Base-by-base conservation (phyloP, 2,888 invertebrate genomes). In the Tribolium freemani region DNA sequence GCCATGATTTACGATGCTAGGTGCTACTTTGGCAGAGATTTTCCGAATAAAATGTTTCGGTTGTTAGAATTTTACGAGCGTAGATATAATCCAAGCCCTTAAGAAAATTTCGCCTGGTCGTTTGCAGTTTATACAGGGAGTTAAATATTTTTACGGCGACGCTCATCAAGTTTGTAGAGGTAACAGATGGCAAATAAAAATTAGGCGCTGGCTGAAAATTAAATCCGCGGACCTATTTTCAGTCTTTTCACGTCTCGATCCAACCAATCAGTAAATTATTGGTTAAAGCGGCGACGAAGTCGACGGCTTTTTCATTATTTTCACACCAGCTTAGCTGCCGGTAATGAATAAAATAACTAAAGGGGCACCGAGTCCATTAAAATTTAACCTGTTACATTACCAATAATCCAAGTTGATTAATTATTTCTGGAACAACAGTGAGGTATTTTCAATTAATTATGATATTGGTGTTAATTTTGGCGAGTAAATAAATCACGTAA, bases 161-260 rank as follows among this genome's bases (percentile, higher is more conserved):
- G 21, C 11, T 54, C 46, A 53, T 53, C 51, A 16, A 26, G 56
- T 21, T 50, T 26, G 21, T 20, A 16, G 45, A 66, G 45, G 54
- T 66, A 66, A 53, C 69, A 69, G 69, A 69, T 60, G 58, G 69
- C 53, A 69, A 69, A 69, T 69, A 69, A 60, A 60, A 69, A 69
- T 69, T 69, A 69, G 54, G 48, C 48, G 44, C 13, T 48, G 26
- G 20, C n/a, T 53, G 21, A 30, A 66, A 66, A 66, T 66, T 66
- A 66, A 66, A 46, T 66, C 56, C 44, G 16, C 16, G 10, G 16
- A 56, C 54, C 13, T 56, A 46, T 66, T 56, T 20, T 38, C 9
- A 50, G 46, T 13, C 45, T 11, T 21, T 45, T 30, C 54, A 46
- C 66, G 54, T 56, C n/a, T 26, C 45, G 16, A 45, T 56, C 31